Base-by-base conservation (phyloP, 1,140 invertebrate genomes). In the Frieseomelitta varia region DNA sequence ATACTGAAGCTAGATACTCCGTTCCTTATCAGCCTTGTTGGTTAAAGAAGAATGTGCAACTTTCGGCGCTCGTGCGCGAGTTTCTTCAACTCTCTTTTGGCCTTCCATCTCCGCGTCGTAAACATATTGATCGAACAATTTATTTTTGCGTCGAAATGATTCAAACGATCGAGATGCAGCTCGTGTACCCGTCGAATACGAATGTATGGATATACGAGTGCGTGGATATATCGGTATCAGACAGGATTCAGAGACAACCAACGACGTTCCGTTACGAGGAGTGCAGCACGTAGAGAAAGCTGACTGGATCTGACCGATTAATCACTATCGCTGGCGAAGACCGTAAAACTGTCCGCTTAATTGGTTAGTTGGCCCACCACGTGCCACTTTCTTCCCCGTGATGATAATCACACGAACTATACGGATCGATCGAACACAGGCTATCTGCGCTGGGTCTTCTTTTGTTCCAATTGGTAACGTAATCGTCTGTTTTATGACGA, bases 41-140 rank as follows among this genome's bases (percentile, higher is more conserved):
- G 79, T 85, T 88, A 88, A 91, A 91, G 74, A 91, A 84, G 71
- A 82, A 85, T 88, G 86, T 91, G 88, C 89, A 90, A 88, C 75
- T 88, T 81, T 84, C 63, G 65, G 17, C 47, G n/a, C 58, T 61
- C 58, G 58, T 61, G 27, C 24, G 56, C 39, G 21, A 63, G 61
- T 79, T 58, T 61, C 17, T 27, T 19, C 17, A 17, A 21, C 2
- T 12, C 56, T 12, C 56, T 47, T 12, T 27, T 51, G 27, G 4
- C 19, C 12, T 14, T n/a, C 27, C 8, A 65, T 27, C n/a, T 61
- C 10, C 15, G n/a, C 56, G 58, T 27, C 58, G 75, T n/a, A 39
- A 61, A 12, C 14, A 21, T 30, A 21, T 39, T 11, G 3, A 68
- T 68, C 67, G 10, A 39, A 2, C 11, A 30, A 34, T n/a, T 53